Conservation (phyloP, 2,888 invertebrate genomes). For the Callinectes sapidus region DNA sequence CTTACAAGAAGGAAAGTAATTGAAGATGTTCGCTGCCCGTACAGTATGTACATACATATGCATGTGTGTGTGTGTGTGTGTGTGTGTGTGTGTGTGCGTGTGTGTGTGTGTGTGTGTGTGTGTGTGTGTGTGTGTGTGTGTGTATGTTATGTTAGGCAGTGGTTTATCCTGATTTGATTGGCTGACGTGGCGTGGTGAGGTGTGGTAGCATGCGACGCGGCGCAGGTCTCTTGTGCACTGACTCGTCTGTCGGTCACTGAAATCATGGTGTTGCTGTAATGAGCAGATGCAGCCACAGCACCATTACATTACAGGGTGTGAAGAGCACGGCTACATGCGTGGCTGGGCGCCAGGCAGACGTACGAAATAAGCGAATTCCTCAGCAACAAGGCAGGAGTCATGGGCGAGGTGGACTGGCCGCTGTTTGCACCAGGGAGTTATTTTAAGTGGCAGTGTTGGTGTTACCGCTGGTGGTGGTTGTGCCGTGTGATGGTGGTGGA, state of each 20-base stretch:
- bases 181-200: background rate
- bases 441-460: slow-evolving; percentile 28
- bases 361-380: background rate
- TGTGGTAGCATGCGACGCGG: background rate
- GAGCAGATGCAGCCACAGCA: background rate
- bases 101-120: background rate
- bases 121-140: background rate
- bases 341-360: background rate
- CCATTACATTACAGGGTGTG: background rate
- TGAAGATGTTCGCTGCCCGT: background rate
- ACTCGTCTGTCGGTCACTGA: background rate
- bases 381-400: background rate
- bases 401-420: background rate
- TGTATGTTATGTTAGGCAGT: background rate
- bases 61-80: background rate
- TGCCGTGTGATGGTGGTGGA: slow-evolving; percentile 4
- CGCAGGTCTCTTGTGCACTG: background rate
- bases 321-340: background rate
- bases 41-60: background rate
- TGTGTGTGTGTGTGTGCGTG: background rate
- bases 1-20: background rate
- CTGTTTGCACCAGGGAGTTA: background rate
- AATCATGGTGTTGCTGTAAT: background rate
- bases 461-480: background rate
- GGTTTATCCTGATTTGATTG: background rate